These are phyloP conservation scores for Conchocele bisecta DNA, from an alignment of 2,888 invertebrate genomes.

Conservation along the genomic window DNA sequence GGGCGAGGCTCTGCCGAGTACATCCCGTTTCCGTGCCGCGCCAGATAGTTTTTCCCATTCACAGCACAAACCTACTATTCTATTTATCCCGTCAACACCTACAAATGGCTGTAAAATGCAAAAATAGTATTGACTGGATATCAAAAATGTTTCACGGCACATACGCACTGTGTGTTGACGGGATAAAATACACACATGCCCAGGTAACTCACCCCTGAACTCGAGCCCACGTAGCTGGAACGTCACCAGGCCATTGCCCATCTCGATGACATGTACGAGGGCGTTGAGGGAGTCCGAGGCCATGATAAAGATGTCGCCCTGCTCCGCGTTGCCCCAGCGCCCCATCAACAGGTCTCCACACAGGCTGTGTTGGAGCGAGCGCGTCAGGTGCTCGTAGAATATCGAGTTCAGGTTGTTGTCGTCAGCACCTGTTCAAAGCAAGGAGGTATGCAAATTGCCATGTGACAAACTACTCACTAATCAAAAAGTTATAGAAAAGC, in stretches of 20 bases:
- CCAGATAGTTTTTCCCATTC: too few species aligned
- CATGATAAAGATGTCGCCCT: conserved; percentile 98
- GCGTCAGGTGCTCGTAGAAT: conserved; percentile 98
- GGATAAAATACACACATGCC: too few species aligned
- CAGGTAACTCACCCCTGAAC: conserved; percentile 88
- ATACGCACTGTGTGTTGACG: too few species aligned
- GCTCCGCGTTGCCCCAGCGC: conserved; percentile 97
- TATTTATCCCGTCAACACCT: too few species aligned
- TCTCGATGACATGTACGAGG: conserved; percentile 97
- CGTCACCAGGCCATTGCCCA: conserved; percentile 98
- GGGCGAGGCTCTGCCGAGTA: too few species aligned
- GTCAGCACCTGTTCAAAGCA: conserved; percentile 87
- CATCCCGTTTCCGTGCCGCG: too few species aligned
- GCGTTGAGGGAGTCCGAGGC: conserved; percentile 99
- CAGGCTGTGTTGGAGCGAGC: conserved; percentile 96
- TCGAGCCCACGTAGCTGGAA: conserved; percentile 98
- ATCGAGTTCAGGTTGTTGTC: conserved; percentile 99
- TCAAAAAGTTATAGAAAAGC: too few species aligned
- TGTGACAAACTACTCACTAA: too few species aligned
- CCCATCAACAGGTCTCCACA: conserved; percentile 85
- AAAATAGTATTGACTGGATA: too few species aligned
- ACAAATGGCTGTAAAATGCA: too few species aligned
- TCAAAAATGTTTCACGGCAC: too few species aligned
- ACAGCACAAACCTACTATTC: too few species aligned
- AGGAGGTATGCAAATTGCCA: background rate